Conservation (phyloP, 2,888 invertebrate species). For the Phortica magna region DNA sequence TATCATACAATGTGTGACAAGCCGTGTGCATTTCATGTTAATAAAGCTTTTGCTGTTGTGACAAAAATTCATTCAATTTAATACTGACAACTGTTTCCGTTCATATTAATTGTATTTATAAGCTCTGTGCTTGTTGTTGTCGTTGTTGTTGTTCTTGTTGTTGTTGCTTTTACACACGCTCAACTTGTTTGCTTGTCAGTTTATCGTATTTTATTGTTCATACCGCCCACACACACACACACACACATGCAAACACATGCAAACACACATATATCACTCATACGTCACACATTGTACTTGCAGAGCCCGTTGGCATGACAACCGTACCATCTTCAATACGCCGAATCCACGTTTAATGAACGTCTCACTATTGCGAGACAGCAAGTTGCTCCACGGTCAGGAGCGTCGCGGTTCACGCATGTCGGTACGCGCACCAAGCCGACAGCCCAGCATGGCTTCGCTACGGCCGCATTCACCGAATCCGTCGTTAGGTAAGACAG, state of each 20-base stretch:
- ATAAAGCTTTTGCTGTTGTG: neutral
- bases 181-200: neutral
- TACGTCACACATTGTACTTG: slow-evolving; percentile 63
- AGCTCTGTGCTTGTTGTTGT: neutral
- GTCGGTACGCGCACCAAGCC: slow-evolving; percentile 88
- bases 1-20: neutral
- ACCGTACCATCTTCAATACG: slow-evolving; percentile 95
- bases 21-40: neutral
- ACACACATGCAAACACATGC: slow-evolving; percentile 22
- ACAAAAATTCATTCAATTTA: neutral
- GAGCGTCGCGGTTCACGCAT: slow-evolving; percentile 89
- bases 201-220: neutral
- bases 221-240: neutral
- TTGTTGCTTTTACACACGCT: neutral
- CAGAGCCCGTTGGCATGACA: slow-evolving; percentile 95
- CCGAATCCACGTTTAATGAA: slow-evolving; percentile 96
- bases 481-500: slow-evolving; percentile 79
- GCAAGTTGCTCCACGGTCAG: slow-evolving; percentile 86
- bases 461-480: slow-evolving; percentile 86
- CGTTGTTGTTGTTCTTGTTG: neutral
- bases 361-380: slow-evolving; percentile 89
- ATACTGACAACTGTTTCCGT: neutral
- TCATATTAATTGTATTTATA: neutral
- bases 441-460: slow-evolving; percentile 92
- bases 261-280: slow-evolving; percentile 29